Conservation (phyloP, 2,113 vertebrate species). For the Podarcis cretensis region DNA sequence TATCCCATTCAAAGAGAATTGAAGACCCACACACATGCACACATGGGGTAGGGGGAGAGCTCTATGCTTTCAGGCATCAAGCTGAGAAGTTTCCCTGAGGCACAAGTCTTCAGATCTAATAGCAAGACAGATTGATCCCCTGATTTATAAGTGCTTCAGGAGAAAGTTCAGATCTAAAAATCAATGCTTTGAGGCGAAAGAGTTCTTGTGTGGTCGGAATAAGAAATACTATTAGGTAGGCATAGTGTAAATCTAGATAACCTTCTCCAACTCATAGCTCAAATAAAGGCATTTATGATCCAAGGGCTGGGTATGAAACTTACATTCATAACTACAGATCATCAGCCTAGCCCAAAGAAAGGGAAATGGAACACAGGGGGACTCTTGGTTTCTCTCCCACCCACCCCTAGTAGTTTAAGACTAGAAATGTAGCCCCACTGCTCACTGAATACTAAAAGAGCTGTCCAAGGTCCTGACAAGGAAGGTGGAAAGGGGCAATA, state of each 20-base stretch:
- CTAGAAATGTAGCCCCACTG: too few relatives aligned
- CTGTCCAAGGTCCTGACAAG: too few relatives aligned
- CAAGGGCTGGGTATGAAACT: neutral
- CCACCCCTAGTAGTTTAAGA: too few relatives aligned
- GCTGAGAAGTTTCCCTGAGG: slow-evolving; percentile 8
- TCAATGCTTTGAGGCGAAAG: neutral
- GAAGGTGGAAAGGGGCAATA: too few relatives aligned
- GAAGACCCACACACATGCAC: slow-evolving; percentile 2
- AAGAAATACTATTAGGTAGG: neutral
- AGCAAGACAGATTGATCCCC: neutral
- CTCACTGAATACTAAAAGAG: too few relatives aligned
- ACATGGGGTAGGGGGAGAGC: too few relatives aligned
- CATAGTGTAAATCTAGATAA: neutral
- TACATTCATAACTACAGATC: neutral
- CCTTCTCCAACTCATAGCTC: neutral
- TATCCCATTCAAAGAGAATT: neutral
- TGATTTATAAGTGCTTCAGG: neutral
- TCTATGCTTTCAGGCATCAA: neutral
- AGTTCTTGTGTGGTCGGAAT: neutral
- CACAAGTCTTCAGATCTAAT: neutral
- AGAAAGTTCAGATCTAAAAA: neutral
- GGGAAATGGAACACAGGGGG: neutral
- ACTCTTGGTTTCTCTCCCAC: too few relatives aligned
- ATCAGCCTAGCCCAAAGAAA: neutral
- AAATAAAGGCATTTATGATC: neutral